Conservation (phyloP, 2,113 vertebrate species). For the Pseudopodoces humilis region DNA sequence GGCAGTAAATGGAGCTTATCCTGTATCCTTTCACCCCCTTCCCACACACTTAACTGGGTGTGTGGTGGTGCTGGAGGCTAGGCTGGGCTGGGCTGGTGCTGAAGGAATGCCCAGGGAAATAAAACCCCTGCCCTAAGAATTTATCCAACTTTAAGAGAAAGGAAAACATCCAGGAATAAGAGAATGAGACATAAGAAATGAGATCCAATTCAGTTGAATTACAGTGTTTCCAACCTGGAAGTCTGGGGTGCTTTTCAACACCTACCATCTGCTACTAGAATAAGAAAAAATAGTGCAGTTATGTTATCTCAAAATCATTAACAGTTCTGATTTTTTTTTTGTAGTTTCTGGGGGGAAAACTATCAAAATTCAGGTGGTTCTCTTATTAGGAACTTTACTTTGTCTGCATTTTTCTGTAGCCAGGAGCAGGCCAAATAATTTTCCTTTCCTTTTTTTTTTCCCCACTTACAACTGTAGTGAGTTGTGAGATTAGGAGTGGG, state of each 20-base stretch:
- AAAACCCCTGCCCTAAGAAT: background rate
- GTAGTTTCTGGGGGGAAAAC: fast-evolving
- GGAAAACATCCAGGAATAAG: background rate
- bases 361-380: background rate
- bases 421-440: background rate
- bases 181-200: background rate
- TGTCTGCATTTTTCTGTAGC: background rate
- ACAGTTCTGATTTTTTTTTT: background rate
- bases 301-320: background rate
- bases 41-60: background rate
- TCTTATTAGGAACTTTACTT: background rate
- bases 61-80: background rate
- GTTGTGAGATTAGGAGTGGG: background rate
- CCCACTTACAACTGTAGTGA: background rate
- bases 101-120: background rate
- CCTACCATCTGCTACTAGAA: background rate
- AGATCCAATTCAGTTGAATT: background rate
- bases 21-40: background rate
- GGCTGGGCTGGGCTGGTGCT: background rate
- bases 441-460: too few species aligned
- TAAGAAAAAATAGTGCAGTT: background rate
- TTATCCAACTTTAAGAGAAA: background rate
- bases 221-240: background rate
- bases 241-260: background rate
- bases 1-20: background rate